Conservation (phyloP, 1,140 invertebrate species). For the Tyrophagus putrescentiae region DNA sequence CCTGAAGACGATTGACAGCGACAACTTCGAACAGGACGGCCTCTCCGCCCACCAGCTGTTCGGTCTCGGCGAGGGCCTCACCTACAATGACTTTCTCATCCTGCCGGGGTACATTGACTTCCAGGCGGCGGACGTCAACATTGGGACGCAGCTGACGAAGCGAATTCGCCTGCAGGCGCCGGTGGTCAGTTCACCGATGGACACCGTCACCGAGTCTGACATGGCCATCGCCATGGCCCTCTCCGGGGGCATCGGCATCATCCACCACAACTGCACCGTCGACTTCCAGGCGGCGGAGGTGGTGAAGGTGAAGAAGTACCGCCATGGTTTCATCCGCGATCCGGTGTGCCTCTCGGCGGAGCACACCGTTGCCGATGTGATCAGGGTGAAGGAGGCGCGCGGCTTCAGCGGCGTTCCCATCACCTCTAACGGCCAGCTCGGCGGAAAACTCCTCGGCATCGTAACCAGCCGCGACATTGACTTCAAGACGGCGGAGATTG, state of each 20-base stretch:
- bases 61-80: conserved; percentile 66
- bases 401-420: conserved; percentile 95
- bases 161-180: conserved; percentile 76
- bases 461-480: conserved; percentile 93
- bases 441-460: conserved; percentile 80
- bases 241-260: conserved; percentile 91
- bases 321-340: conserved; percentile 92
- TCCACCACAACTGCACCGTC: conserved; percentile 91
- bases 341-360: conserved; percentile 74
- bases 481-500: conserved; percentile 52
- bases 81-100: conserved; percentile 90
- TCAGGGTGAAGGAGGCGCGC: conserved; percentile 67
- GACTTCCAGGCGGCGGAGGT: conserved; percentile 95
- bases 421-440: conserved; percentile 79
- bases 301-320: conserved; percentile 86
- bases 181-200: conserved; percentile 93
- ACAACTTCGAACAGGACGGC: conserved; percentile 38
- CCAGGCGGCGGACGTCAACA: conserved; percentile 62
- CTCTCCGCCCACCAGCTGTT: conserved; percentile 63
- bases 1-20: background rate
- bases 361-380: conserved; percentile 69
- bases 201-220: conserved; percentile 94
- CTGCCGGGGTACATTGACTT: conserved; percentile 94
- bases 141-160: conserved; percentile 49
- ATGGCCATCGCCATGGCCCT: conserved; percentile 98